phyloP scores from a whole-genome alignment of 2,797 vertebrate species.

The Chromis chromis region DNA sequence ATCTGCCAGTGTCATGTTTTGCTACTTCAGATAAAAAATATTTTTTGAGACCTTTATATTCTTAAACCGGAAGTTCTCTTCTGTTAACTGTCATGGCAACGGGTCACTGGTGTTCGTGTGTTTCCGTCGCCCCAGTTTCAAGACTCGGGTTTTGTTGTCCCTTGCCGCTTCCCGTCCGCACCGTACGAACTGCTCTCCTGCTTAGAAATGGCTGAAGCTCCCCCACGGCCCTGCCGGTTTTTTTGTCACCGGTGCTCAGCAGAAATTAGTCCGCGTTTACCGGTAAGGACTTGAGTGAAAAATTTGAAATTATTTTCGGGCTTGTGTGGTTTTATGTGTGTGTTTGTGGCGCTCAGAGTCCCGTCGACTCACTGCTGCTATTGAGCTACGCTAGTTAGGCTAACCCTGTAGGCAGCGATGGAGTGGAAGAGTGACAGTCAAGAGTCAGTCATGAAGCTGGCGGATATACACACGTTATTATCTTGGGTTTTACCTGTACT shows the following conservation, averaged over 20 bases:
- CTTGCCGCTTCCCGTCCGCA: conserved; percentile 63
- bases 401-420: conserved; percentile 27
- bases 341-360: conserved; percentile 24
- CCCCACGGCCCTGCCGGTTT: conserved; percentile 89
- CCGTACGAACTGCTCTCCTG: conserved; percentile 16
- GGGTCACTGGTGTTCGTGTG: not conserved
- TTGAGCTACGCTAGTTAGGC: conserved; percentile 52
- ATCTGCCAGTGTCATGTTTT: too few species aligned
- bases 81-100: conserved; percentile 14
- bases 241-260: conserved; percentile 95
- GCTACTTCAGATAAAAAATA: too few species aligned
- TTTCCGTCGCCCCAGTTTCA: conserved; percentile 30
- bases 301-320: not conserved
- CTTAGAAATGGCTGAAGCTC: conserved; percentile 92
- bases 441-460: conserved; percentile 9
- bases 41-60: not conserved
- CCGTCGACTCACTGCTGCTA: conserved; percentile 36
- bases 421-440: conserved; percentile 21
- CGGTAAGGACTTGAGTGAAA: conserved; percentile 82
- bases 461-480: not conserved
- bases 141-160: conserved; percentile 58
- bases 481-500: not conserved
- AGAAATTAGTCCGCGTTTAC: conserved; percentile 91
- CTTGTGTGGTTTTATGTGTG: not conserved
- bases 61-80: conserved; percentile 15